Evolutionary conservation across 2,888 invertebrate species (phyloP), one percentile per base, ranked within the genome.

Genomic region (Sylvicola fuscatus): DNA sequence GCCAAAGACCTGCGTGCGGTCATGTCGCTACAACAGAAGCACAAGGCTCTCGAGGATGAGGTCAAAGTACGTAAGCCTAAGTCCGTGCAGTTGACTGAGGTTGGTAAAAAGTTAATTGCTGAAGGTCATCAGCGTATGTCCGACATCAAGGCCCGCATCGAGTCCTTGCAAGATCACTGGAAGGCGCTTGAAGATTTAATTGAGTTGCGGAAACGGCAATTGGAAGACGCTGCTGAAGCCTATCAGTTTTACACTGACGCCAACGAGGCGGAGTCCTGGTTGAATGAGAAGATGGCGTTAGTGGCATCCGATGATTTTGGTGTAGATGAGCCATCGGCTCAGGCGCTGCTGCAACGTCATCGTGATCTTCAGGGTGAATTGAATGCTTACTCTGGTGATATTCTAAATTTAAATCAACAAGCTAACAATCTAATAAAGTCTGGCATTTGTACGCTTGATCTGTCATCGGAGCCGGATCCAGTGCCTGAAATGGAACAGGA

Each of bases 231-330:
- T 1, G 76, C 77, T 3, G 92, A 93, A 51, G 90, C 93, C 1
- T 90, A 89, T 48, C 92, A 92, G 65, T 93, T 92, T 62, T 90
- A 92, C 56, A 83, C 90, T 1, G 97, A 97, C 58, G 92, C 93
- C 0, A 93, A 97, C 60, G 97, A 97, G 52, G 84, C 90, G 0
- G 95, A 97, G 48, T 92, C 92, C 0, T 97, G 93, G 92, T 73
- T 95, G 62, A 83, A 86, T 45, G 97, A 97, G 57, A 92, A 90
- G 60, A 79, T 87, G 59, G 81, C 92, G 0, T 66, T 98, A 28
- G 84, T 92, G 11, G 72, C 76, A 10, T 86, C 87, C 0, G 72
- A 72, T 35, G 97, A 98, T 62, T 82, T 80, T 50, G 97, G 97
- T 2, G 73, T 74, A 12, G 93, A 93, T 61, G 92, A 92, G 47